Percentiles rank a stretch among this genome's conserved stretches.
Conservation (phyloP, 2,888 invertebrate species). For the Polyploca ridens region DNA sequence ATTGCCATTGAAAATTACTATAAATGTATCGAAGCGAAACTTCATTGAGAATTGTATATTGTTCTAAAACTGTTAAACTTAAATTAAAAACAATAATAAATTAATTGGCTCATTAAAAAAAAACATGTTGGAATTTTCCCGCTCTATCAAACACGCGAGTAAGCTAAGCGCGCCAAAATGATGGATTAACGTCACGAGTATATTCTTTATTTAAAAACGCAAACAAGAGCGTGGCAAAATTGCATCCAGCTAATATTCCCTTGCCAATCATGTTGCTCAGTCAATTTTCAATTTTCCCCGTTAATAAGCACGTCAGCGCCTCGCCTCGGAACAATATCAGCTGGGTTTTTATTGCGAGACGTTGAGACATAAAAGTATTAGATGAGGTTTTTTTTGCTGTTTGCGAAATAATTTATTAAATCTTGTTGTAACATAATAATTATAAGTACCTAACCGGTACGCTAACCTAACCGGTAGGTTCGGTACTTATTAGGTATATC, state of each 20-base stretch:
- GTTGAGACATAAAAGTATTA: slow-evolving; percentile 34
- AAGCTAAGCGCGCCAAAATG: slow-evolving; percentile 41
- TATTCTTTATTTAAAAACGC: slow-evolving; percentile 64
- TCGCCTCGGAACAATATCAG: slow-evolving; percentile 68
- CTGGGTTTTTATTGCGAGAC: slow-evolving; percentile 54
- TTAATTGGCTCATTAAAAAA: not conserved
- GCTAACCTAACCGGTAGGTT: no score
- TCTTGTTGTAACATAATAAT: no score
- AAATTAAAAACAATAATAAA: not conserved
- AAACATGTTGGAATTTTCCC: not conserved
- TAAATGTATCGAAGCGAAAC: no score
- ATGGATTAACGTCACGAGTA: slow-evolving; percentile 79
- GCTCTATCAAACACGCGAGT: not conserved
- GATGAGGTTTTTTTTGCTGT: slow-evolving; percentile 19
- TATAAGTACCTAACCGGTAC: no score
- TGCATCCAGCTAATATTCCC: slow-evolving; percentile 80
- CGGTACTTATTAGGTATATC: no score
- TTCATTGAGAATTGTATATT: no score
- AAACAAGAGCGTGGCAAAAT: slow-evolving; percentile 68
- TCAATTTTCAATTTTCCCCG: slow-evolving; percentile 82
- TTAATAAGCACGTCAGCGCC: slow-evolving; percentile 79
- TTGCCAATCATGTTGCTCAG: slow-evolving; percentile 80
- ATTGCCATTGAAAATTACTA: no score
- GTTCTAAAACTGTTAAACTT: not conserved
- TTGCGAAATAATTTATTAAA: slow-evolving; percentile 18